A percentile compares a stretch with the other conserved stretches of the same genome.
Conservation (phyloP, 2,113 vertebrate species). For the Phylloscopus trochilus region DNA sequence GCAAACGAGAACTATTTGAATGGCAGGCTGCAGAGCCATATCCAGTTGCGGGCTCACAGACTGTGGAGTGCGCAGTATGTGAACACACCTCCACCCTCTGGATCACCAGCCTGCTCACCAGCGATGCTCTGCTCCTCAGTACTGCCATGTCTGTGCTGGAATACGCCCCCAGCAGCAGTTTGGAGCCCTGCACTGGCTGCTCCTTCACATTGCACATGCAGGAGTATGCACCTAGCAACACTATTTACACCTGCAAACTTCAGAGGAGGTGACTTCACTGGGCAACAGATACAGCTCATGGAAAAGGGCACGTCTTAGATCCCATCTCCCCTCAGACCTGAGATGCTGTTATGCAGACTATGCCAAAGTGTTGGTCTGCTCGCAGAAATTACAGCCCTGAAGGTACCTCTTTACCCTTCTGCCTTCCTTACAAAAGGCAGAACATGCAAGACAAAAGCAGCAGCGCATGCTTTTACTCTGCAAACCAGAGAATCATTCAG, state of each 20-base stretch:
- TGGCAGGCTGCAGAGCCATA: not conserved
- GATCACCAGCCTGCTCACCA: not conserved
- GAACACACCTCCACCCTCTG: not conserved
- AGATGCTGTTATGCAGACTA: not conserved
- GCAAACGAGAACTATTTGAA: not conserved
- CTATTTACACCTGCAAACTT: not conserved
- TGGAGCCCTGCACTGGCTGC: fast-evolving
- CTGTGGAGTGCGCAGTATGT: not conserved
- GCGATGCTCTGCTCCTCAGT: not conserved
- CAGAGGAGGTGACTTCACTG: not conserved
- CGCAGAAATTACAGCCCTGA: not conserved
- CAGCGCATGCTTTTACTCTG: not conserved
- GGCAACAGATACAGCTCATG: not conserved
- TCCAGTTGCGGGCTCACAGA: fast-evolving
- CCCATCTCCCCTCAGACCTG: not conserved
- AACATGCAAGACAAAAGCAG: not conserved
- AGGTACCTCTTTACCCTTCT: not conserved
- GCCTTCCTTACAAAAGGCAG: not conserved
- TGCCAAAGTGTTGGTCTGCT: not conserved
- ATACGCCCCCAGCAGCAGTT: not conserved
- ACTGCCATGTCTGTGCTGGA: not conserved
- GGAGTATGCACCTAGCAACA: not conserved
- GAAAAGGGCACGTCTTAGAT: not conserved
- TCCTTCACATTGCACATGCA: not conserved
- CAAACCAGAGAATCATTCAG: not conserved